Evolutionary conservation across 2,888 invertebrate genomes (phyloP).

Genomic region (Piscicola geometra): DNA sequence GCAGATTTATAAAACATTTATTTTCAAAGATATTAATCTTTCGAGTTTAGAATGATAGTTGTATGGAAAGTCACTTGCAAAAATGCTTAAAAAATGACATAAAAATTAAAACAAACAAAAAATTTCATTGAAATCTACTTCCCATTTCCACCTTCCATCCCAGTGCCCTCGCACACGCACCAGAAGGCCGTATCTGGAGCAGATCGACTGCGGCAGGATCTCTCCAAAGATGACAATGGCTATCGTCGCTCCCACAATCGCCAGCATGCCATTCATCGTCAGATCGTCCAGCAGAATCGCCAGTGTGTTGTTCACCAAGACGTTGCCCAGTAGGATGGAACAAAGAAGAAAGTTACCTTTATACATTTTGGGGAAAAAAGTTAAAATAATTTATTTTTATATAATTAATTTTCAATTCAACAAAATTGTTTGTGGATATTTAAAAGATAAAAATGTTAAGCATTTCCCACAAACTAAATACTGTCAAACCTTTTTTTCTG

Average conservation of each 20-base stretch:
- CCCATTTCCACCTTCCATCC: not conserved
- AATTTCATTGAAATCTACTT: not conserved
- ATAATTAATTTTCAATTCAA: not conserved
- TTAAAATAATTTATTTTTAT: not conserved
- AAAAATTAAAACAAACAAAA: not conserved
- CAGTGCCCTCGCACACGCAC: constrained; percentile 3
- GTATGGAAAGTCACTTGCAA: not conserved
- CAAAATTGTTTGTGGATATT: not conserved
- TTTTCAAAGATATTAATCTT: too few species aligned
- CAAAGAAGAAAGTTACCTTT: constrained; percentile 86
- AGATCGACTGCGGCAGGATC: constrained; percentile 75
- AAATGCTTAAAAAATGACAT: not conserved
- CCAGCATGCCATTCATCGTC: constrained; percentile 77
- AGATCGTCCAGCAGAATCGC: constrained; percentile 91
- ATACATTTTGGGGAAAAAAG: constrained; percentile 59
- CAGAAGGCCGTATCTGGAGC: constrained; percentile 33
- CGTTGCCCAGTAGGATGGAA: constrained; percentile 69
- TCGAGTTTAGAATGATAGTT: too few species aligned
- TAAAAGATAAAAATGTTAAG: too few species aligned
- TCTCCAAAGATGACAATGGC: constrained; percentile 94
- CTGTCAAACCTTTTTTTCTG: constrained; percentile 57
- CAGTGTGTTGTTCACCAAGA: constrained; percentile 92
- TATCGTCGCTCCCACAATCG: constrained; percentile 82
- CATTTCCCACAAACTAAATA: too few species aligned
- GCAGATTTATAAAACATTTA: too few species aligned